Base-by-base conservation (phyloP, 1,140 invertebrate species). In the Anoplolepis gracilipes region DNA sequence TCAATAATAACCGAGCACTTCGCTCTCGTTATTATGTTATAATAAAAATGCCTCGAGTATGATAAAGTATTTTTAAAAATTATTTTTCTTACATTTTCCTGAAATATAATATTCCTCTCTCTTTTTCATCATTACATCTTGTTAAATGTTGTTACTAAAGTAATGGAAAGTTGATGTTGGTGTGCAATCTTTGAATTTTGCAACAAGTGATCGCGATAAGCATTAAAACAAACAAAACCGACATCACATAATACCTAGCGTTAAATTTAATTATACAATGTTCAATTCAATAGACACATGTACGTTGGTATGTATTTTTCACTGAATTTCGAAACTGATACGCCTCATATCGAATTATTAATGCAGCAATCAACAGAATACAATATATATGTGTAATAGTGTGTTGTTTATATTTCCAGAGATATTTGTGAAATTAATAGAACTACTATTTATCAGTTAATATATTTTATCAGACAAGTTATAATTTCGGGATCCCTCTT, bases 401-500 rank as follows among this genome's bases (percentile, higher is more conserved):
- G n/a, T n/a, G n/a, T n/a, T n/a, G n/a, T n/a, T 16, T 73, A 1
- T 49, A 1, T 13, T 22, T n/a, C 19, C 16, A 11, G 72, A 81
- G n/a, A 72, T 61, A n/a, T 79, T 36, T 8, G 25, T 19, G 28
- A 59, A 82, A 82, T 82, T 82, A 59, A 72, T 42, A 22, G n/a
- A 76, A 76, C 28, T 64, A 30, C 39, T 67, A 4, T 36, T 65
- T 30, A 36, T 11, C n/a, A 25, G 19, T 53, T 55, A 36, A 67
- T 77, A 19, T 28, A 65, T 65, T 76, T 49, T 39, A 46, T 13
- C 4, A 33, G 46, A 76, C 7, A 16, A n/a, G n/a, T n/a, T 49
- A 39, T 64, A 49, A 53, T 49, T 53, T 22, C 13, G 13, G 6
- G 36, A 36, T 3, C 16, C 2, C 16, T 49, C 53, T 55, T 39